Evolutionary conservation across 2,888 invertebrate genomes (phyloP).

Genomic region (Eupithecia subfuscata): DNA sequence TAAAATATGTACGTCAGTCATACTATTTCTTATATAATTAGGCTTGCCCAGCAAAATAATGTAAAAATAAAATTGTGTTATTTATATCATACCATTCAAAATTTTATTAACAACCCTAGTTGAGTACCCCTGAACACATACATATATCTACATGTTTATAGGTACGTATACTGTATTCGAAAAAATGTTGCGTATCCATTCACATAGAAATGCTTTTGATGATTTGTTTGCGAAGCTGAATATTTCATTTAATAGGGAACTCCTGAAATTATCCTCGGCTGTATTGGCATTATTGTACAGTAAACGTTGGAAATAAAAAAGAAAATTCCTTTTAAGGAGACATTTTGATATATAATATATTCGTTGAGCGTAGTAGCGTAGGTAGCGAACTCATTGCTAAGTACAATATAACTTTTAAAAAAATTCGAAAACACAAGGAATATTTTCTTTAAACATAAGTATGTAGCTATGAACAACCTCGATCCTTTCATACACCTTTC

Average conservation of each 20-base stretch:
- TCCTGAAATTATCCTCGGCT: constrained; percentile 33
- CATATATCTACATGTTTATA: not conserved
- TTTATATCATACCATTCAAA: no score
- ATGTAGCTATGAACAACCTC: no score
- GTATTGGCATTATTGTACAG: constrained; percentile 3
- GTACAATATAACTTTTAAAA: no score
- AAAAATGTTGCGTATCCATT: constrained; percentile 41
- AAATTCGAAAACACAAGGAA: no score
- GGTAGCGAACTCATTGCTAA: no score
- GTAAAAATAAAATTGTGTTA: no score
- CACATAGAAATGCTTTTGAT: constrained; percentile 45
- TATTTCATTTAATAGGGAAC: constrained; percentile 34
- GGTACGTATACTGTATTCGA: constrained; percentile 20
- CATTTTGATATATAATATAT: not conserved
- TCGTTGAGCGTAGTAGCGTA: not conserved
- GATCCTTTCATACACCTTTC: no score
- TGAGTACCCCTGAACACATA: constrained; percentile 1
- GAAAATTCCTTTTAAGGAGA: not conserved
- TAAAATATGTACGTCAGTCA: no score
- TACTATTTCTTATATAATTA: no score
- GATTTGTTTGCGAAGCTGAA: constrained; percentile 40
- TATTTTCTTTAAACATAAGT: no score
- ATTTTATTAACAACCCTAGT: not conserved
- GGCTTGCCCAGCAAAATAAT: no score
- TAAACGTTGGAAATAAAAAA: constrained; percentile 2